Evolutionary conservation across 2,113 vertebrate species (phyloP).

Genomic region (Glareola pratincola): DNA sequence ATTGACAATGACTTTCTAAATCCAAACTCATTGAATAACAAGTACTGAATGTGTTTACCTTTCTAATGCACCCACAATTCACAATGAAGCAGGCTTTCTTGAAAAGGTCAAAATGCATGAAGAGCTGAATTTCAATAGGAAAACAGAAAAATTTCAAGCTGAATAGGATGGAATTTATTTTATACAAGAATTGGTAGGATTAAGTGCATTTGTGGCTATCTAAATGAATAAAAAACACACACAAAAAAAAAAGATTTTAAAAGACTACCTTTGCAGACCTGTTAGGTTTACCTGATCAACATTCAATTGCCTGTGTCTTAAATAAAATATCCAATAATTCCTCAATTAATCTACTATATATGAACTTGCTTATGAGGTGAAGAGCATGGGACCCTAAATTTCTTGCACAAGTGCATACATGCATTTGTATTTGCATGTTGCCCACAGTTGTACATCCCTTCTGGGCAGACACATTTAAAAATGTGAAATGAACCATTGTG

Average conservation of each 20-base stretch:
- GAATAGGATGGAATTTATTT: slow-evolving; percentile 13
- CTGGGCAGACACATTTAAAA: not conserved
- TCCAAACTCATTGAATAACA: slow-evolving; percentile 78
- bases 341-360: not conserved
- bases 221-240: not conserved
- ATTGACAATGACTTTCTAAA: slow-evolving; percentile 80
- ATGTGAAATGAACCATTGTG: not conserved
- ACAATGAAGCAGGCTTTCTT: slow-evolving; percentile 72
- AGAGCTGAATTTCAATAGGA: slow-evolving; percentile 75
- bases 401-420: not conserved
- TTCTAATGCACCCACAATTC: slow-evolving; percentile 79
- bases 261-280: not conserved
- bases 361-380: not conserved
- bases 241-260: not conserved
- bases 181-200: not conserved
- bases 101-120: slow-evolving; percentile 76
- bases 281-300: not conserved
- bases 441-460: not conserved
- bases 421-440: not conserved
- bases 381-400: not conserved
- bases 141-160: slow-evolving; percentile 32
- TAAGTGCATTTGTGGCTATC: not conserved
- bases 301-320: not conserved
- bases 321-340: not conserved
- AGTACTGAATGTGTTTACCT: slow-evolving; percentile 78